These are phyloP conservation scores for Panopea generosa DNA, from an alignment of 2,888 invertebrate species.

Conservation along the genomic window DNA sequence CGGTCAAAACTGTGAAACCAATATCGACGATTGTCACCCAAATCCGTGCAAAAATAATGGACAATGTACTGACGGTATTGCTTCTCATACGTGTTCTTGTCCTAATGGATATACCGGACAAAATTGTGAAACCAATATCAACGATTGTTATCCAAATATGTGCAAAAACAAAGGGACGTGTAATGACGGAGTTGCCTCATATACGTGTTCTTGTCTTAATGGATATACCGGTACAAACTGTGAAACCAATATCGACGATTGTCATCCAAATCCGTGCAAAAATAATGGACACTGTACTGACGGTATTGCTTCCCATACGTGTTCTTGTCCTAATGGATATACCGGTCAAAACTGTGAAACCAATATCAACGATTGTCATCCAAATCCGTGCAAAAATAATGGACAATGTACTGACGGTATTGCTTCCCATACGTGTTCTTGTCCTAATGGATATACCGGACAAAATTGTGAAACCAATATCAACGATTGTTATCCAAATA, in stretches of 20 bases:
- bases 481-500: conserved; percentile 30
- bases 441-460: conserved; percentile 19
- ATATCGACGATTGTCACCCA: conserved; percentile 1
- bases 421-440: conserved; percentile 28
- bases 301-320: too few species aligned
- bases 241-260: conserved; percentile 16
- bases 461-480: conserved; percentile 21
- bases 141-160: too few species aligned
- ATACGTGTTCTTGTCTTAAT: too few species aligned
- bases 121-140: too few species aligned
- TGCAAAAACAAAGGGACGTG: too few species aligned
- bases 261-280: conserved; percentile 2
- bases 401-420: conserved; percentile 20
- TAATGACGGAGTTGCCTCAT: conserved; percentile 26
- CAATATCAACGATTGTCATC: conserved; percentile 37
- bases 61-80: conserved; percentile 26
- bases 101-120: too few species aligned
- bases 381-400: background rate
- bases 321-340: conserved; percentile 20
- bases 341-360: conserved; percentile 19
- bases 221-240: too few species aligned
- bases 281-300: too few species aligned
- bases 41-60: too few species aligned
- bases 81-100: too few species aligned
- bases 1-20: too few species aligned